Percentiles rank a stretch among this genome's conserved stretches.
Evolutionary conservation across 2,888 invertebrate genomes (phyloP).

Genomic region (Spatulosminthurus flaviceps): DNA sequence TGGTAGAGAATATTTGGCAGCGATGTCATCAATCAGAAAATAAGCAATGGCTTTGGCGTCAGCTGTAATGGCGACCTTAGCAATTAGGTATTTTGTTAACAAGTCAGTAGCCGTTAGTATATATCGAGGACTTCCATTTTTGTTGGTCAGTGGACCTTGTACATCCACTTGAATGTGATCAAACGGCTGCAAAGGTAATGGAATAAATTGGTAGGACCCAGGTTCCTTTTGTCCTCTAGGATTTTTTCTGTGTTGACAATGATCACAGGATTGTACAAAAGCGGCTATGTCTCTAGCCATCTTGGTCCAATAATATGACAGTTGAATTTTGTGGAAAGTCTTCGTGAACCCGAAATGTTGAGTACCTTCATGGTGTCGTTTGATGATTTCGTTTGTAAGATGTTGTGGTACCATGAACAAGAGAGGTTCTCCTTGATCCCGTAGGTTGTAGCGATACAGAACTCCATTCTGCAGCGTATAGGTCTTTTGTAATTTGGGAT

Average conservation of each 20-base stretch:
- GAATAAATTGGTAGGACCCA: background rate
- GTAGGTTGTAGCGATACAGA: no score
- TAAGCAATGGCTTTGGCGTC: background rate
- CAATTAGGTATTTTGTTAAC: background rate
- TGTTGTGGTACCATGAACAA: no score
- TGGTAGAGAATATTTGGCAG: background rate
- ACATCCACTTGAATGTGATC: background rate
- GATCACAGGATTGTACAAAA: background rate
- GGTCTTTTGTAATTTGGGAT: no score
- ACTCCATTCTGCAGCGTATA: no score
- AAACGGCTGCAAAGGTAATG: background rate
- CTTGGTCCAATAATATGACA: background rate
- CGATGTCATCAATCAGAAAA: background rate
- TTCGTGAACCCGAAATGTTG: background rate
- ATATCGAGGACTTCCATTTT: background rate
- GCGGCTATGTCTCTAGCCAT: background rate
- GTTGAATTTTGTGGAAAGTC: background rate
- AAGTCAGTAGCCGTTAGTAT: background rate
- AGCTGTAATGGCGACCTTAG: background rate
- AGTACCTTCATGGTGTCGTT: no score
- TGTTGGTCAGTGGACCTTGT: background rate
- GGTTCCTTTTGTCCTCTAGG: background rate
- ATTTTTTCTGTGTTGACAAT: background rate
- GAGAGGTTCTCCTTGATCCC: no score
- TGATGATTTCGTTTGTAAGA: no score